A percentile compares a stretch with the other conserved stretches of the same genome.
phyloP scores from a whole-genome alignment of 2,888 invertebrate genomes.

The Parelbella ahira region DNA sequence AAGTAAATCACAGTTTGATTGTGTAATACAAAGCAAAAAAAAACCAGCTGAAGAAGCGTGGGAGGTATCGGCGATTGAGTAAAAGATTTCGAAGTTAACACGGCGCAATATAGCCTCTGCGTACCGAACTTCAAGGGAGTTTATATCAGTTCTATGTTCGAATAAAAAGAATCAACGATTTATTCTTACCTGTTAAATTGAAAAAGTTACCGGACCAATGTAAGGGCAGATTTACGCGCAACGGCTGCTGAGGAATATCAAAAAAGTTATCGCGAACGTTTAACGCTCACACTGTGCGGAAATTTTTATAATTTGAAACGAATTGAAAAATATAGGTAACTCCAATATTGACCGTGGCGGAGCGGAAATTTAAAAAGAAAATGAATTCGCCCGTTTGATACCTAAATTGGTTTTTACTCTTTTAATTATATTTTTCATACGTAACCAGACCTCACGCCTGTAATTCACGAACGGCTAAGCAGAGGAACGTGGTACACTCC shows the following conservation, averaged over 20 bases:
- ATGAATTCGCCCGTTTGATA: slow-evolving; percentile 26
- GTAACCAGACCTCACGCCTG: too few relatives aligned
- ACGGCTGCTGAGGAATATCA: slow-evolving; percentile 74
- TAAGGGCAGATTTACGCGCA: slow-evolving; percentile 76
- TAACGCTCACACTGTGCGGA: slow-evolving; percentile 33
- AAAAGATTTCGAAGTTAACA: slow-evolving; percentile 22
- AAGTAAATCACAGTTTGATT: slow-evolving; percentile 16
- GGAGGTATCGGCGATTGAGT: slow-evolving; percentile 1
- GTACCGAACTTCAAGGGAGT: slow-evolving; percentile 61
- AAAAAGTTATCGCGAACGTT: slow-evolving; percentile 70
- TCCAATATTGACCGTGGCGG: slow-evolving; percentile 23
- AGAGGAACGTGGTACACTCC: too few relatives aligned
- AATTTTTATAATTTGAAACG: slow-evolving; percentile 65
- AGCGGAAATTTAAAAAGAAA: slow-evolving; percentile 29
- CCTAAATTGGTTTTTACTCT: slow-evolving; percentile 28
- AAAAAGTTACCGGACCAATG: slow-evolving; percentile 77
- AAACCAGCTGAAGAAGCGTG: slow-evolving; percentile 1
- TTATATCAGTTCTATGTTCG: slow-evolving; percentile 76
- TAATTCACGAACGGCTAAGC: too few relatives aligned
- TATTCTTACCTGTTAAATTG: slow-evolving; percentile 80
- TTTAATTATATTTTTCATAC: slow-evolving; percentile 12
- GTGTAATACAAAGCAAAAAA: slow-evolving; percentile 3
- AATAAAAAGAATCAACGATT: slow-evolving; percentile 79
- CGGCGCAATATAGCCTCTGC: slow-evolving; percentile 13
- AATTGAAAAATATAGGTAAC: slow-evolving; percentile 51